Conservation (phyloP, 2,888 invertebrate species). For the Xanthia togata region DNA sequence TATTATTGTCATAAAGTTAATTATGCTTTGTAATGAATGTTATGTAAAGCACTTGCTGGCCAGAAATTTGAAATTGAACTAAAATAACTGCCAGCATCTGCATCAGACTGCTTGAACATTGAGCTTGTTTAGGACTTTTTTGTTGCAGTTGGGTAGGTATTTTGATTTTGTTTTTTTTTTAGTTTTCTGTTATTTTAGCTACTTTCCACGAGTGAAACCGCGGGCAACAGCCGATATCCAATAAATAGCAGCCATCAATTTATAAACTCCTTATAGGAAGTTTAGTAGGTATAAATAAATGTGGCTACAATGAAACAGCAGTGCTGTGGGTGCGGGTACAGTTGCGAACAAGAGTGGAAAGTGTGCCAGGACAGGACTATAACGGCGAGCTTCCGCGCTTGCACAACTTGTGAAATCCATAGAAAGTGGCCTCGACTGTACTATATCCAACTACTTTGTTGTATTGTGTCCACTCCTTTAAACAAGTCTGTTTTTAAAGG, state of each 20-base stretch:
- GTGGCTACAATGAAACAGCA: constrained; percentile 21
- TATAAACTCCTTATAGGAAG: constrained; percentile 43
- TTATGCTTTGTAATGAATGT: too few relatives aligned
- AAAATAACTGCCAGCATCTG: too few relatives aligned
- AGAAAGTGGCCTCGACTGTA: constrained; percentile 72
- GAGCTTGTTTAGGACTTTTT: too few relatives aligned
- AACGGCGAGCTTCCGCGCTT: constrained; percentile 62
- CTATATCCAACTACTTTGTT: constrained; percentile 31
- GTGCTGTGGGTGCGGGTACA: constrained; percentile 48
- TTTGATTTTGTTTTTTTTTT: too few relatives aligned
- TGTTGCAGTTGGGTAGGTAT: too few relatives aligned
- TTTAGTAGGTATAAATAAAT: constrained; percentile 26
- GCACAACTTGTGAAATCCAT: constrained; percentile 67
- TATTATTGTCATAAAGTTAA: too few relatives aligned
- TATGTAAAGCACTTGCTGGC: too few relatives aligned
- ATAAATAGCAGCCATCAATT: constrained; percentile 27
- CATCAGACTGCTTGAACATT: too few relatives aligned
- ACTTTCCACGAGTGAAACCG: constrained; percentile 3
- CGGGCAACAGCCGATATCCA: background rate
- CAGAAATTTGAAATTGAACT: too few relatives aligned
- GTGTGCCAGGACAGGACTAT: constrained; percentile 79
- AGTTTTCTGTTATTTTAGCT: background rate
- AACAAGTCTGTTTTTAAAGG: background rate
- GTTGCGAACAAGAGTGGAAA: constrained; percentile 76
- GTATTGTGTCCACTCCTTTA: constrained; percentile 12